Evolutionary conservation across 1,140 invertebrate species (phyloP).

Genomic region (Nasonia longicornis): DNA sequence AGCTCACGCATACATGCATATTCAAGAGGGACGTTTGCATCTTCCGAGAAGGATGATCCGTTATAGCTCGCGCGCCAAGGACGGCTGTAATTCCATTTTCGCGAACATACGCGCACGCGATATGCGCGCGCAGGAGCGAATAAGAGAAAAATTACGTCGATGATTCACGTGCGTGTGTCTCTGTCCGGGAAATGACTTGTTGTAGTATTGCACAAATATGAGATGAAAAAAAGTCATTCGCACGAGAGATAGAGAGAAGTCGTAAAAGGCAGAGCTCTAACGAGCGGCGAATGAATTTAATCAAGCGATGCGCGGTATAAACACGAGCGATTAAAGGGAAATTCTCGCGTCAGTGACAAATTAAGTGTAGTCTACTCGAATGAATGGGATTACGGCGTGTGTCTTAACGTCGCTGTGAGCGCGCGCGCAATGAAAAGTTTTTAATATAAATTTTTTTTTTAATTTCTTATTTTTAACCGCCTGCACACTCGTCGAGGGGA

Average conservation of each 20-base stretch:
- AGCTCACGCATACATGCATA: too few relatives aligned
- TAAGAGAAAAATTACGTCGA: not conserved
- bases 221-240: not conserved
- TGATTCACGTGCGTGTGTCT: not conserved
- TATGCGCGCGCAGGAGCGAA: not conserved
- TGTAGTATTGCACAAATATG: too few relatives aligned
- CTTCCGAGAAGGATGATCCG: not conserved
- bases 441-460: not conserved
- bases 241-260: too few relatives aligned
- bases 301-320: too few relatives aligned
- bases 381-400: not conserved
- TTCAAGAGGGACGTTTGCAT: too few relatives aligned
- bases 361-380: not conserved
- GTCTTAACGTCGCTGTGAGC: not conserved
- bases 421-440: not conserved
- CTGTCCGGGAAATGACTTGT: constrained; percentile 7
- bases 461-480: not conserved
- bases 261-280: too few relatives aligned
- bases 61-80: not conserved
- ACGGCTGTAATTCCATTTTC: not conserved
- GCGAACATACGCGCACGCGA: not conserved
- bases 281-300: too few relatives aligned
- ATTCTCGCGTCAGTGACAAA: not conserved
- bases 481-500: too few relatives aligned
- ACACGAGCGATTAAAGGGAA: not conserved